These are phyloP conservation scores for Drosophila melanica DNA, from an alignment of 1,140 invertebrate genomes.

Conservation along the genomic window DNA sequence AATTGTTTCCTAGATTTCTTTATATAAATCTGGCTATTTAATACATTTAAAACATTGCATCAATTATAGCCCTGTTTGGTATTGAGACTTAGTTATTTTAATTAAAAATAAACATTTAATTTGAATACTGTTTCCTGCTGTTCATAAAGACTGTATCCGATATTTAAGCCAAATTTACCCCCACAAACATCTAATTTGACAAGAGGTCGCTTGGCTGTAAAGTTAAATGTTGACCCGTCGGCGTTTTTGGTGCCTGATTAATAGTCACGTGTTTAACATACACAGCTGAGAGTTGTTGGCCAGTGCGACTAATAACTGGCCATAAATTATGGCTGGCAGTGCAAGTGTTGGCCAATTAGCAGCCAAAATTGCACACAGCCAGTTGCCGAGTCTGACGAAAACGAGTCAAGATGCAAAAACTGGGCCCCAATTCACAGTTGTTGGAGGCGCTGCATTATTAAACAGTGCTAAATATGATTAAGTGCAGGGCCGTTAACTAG, in stretches of 20 bases:
- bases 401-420: slow-evolving; percentile 20
- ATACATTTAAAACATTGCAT: neutral
- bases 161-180: slow-evolving; percentile 19
- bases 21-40: too few species aligned
- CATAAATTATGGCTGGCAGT: slow-evolving; percentile 70
- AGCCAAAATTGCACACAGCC: slow-evolving; percentile 58
- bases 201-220: slow-evolving; percentile 39
- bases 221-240: slow-evolving; percentile 55
- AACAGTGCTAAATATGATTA: slow-evolving; percentile 42
- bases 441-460: slow-evolving; percentile 56
- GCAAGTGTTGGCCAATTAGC: slow-evolving; percentile 76
- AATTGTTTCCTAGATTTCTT: too few species aligned
- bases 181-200: slow-evolving; percentile 53
- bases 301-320: slow-evolving; percentile 61
- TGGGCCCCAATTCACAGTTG: slow-evolving; percentile 20
- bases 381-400: slow-evolving; percentile 43
- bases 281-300: slow-evolving; percentile 22
- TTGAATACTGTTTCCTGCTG: neutral
- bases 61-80: neutral
- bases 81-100: too few species aligned
- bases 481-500: slow-evolving; percentile 44
- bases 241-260: slow-evolving; percentile 68
- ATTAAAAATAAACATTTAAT: neutral
- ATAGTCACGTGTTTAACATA: slow-evolving; percentile 61
- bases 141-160: neutral